Percentiles rank a stretch among this genome's conserved stretches.
Evolutionary conservation across 2,888 invertebrate species (phyloP).

Genomic region (Acanthosepion lycidas): DNA sequence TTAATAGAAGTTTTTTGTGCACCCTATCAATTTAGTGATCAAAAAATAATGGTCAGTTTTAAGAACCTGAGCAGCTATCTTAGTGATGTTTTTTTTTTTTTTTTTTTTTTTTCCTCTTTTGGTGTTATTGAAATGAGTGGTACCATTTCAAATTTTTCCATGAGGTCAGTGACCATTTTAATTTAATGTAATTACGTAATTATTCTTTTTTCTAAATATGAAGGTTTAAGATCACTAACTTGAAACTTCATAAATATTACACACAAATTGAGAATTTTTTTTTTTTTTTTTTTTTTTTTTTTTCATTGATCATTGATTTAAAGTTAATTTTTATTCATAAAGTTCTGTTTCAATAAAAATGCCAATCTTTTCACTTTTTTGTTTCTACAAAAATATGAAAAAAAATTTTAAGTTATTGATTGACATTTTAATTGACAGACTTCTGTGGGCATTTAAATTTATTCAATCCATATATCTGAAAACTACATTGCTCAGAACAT

Average conservation of each 20-base stretch:
- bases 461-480: not conserved
- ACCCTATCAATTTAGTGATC: conserved; percentile 33
- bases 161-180: not conserved
- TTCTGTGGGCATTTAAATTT: not conserved
- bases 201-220: not conserved
- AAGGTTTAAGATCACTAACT: conserved; percentile 33
- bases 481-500: not conserved
- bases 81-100: not conserved
- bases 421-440: not conserved
- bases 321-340: not conserved
- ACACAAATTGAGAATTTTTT: conserved; percentile 23
- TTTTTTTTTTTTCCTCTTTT: not conserved
- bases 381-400: not conserved
- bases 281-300: not conserved
- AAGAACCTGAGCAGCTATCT: conserved; percentile 22
- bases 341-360: conserved; percentile 3
- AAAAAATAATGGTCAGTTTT: conserved; percentile 33
- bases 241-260: conserved; percentile 13
- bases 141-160: not conserved
- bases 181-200: not conserved
- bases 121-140: not conserved
- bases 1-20: not conserved
- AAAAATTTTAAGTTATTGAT: not conserved
- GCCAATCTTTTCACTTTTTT: not conserved
- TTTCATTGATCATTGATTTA: not conserved